phyloP scores from a whole-genome alignment of 2,888 invertebrate species.

The Stratiomys singularior region DNA sequence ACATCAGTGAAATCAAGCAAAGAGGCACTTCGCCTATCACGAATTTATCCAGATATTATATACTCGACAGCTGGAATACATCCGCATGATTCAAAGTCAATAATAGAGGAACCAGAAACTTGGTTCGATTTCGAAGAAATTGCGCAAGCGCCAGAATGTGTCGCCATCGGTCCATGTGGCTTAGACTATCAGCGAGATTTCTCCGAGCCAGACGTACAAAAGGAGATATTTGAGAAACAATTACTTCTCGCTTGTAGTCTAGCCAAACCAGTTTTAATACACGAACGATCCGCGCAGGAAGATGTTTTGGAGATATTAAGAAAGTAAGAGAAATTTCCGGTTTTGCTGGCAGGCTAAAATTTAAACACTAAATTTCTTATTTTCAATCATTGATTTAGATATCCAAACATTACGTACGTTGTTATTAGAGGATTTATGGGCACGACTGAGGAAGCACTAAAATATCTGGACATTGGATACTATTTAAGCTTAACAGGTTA shows the following conservation, averaged over 20 bases:
- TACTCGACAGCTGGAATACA: constrained; percentile 94
- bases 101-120: constrained; percentile 73
- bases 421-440: constrained; percentile 94
- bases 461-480: constrained; percentile 85
- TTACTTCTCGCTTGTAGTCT: constrained; percentile 86
- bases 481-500: constrained; percentile 85
- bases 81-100: constrained; percentile 92
- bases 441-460: constrained; percentile 81
- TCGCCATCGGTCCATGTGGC: constrained; percentile 94
- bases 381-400: constrained; percentile 56
- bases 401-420: constrained; percentile 75
- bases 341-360: neutral
- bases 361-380: constrained; percentile 63
- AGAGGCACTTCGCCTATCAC: constrained; percentile 87
- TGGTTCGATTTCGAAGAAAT: constrained; percentile 83
- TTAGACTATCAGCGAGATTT: constrained; percentile 94
- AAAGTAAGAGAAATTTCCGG: constrained; percentile 62
- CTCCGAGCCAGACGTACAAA: constrained; percentile 88
- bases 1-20: constrained; percentile 89
- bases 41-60: constrained; percentile 89
- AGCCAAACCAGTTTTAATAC: constrained; percentile 87
- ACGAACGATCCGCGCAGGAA: constrained; percentile 91
- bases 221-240: constrained; percentile 87
- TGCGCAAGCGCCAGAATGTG: constrained; percentile 86
- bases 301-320: constrained; percentile 80